Evolutionary conservation across 2,797 vertebrate genomes (phyloP), one percentile per base, ranked within the genome.

Genomic region (Peromyscus nudipes): DNA sequence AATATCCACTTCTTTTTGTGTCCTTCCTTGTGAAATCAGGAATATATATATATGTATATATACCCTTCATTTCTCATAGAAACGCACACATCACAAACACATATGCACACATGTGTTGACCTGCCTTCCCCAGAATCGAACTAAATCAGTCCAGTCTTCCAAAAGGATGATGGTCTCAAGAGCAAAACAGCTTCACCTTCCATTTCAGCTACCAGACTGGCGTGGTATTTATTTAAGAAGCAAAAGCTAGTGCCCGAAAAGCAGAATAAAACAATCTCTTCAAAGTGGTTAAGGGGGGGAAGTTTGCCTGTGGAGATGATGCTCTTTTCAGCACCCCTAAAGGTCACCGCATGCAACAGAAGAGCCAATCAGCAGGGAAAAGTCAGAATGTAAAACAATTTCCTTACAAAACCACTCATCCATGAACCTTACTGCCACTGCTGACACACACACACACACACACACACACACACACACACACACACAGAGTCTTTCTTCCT

Each of bases 1-100:
- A 96, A 95, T 95, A 57, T 27, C 29, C 43, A 64, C 82, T 94
- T 89, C n/a, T 14, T 10, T 80, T 89, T 95, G 43, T 91, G 95
- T 96, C 31, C 88, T 62, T 69, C 71, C 69, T 55, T 91, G 29
- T 60, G 57, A 57, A 97, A 77, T 87, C 91, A 73, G 94, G 52
- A 52, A 52, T 49, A 49, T 46, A 46, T 46, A 46, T 46, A 46
- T 46, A 46, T 46, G 7, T 49, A 49, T 86, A 60, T 29, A 52
- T 14, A 23, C 4, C 49, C 55, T 67, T 88, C 89, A 19, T 31
- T 80, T 34, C 55, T 94, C 80, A 90, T 6, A 84, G n/a, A 71
- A 37, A 82, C 71, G 73, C 23, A 60, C 19, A 94, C 4, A 65
- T 52, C 57, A 52, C 40, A 84, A 16, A 73, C 40, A 64, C 14